Conservation (phyloP, 2,113 vertebrate species). For the Brachypteracias leptosomus region DNA sequence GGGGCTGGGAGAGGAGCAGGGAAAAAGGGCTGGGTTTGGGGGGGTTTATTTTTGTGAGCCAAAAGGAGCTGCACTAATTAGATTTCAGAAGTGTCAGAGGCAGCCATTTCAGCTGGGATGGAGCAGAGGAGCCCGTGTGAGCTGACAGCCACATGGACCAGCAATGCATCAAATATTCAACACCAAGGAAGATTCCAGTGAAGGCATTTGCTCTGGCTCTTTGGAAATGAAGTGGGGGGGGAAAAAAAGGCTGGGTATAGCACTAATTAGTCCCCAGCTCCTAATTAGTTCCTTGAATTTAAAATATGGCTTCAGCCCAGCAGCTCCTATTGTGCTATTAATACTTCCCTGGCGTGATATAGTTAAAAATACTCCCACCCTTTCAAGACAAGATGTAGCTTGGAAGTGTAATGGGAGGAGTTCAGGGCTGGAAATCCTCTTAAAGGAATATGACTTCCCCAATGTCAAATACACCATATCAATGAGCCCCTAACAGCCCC, state of each 20-base stretch:
- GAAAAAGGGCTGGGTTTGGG: not conserved
- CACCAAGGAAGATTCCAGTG: not conserved
- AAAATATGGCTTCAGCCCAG: not conserved
- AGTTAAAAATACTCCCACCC: constrained; percentile 54
- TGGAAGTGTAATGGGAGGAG: constrained; percentile 34
- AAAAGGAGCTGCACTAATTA: not conserved
- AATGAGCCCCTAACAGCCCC: not conserved
- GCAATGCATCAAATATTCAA: constrained; percentile 17
- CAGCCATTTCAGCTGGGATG: not conserved
- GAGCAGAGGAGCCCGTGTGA: not conserved
- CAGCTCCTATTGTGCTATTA: constrained; percentile 57
- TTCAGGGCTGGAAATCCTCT: not conserved
- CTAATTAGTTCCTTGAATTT: not conserved
- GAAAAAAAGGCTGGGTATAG: not conserved
- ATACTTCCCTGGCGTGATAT: constrained; percentile 29
- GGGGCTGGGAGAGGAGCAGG: not conserved
- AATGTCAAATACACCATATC: not conserved
- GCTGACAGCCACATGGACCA: not conserved
- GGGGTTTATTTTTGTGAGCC: not conserved
- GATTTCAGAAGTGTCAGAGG: not conserved
- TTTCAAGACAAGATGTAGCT: constrained; percentile 7
- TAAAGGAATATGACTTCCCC: not conserved
- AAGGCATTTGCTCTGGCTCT: not conserved
- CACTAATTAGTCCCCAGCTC: not conserved
- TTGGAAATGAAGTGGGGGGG: not conserved